Conservation (phyloP, 2,797 vertebrate species). For the Chaetophractus vellerosus region DNA sequence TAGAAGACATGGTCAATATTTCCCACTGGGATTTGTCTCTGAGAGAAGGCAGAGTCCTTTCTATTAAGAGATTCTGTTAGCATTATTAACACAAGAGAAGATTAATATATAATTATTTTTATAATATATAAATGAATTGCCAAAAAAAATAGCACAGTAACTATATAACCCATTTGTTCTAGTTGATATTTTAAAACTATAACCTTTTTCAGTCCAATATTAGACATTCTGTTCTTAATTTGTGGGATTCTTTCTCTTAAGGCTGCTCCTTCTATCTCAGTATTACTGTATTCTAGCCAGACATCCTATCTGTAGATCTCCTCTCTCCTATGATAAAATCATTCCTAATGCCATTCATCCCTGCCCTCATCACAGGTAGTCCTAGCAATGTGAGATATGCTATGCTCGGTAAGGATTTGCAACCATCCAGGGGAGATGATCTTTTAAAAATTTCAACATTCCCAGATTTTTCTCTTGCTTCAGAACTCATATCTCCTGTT, state of each 20-base stretch:
- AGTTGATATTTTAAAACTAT: neutral
- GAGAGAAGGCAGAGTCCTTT: neutral
- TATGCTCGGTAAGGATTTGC: slow-evolving; percentile 30
- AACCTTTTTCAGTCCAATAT: neutral
- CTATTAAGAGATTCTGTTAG: neutral
- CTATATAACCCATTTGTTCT: neutral
- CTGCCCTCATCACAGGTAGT: neutral
- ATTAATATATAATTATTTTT: neutral
- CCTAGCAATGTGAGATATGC: neutral
- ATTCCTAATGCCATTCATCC: neutral
- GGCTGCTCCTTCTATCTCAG: neutral
- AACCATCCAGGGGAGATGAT: neutral
- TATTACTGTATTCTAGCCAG: neutral
- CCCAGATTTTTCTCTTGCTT: slow-evolving; percentile 8
- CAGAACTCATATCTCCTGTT: slow-evolving; percentile 9
- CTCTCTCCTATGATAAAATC: slow-evolving; percentile 12
- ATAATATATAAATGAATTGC: neutral
- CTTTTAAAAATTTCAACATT: neutral
- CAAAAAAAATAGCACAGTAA: neutral
- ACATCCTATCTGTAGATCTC: neutral
- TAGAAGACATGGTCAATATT: neutral
- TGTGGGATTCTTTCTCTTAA: neutral
- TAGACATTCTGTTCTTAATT: neutral
- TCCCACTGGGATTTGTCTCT: neutral
- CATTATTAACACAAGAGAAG: slow-evolving; percentile 28